Conservation (phyloP, 2,113 vertebrate genomes). For the Hylia prasina region DNA sequence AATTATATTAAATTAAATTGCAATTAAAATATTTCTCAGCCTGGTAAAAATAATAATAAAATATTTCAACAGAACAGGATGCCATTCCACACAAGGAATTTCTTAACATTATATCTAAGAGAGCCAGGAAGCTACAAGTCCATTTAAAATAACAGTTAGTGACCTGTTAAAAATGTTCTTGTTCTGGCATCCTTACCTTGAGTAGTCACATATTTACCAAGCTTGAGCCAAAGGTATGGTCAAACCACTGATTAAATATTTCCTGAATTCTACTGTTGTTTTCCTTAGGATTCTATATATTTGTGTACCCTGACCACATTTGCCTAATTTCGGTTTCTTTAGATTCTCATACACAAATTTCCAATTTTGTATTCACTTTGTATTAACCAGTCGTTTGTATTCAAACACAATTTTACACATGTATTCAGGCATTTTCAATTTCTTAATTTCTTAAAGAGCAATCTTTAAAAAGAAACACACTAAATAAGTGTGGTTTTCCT, state of each 20-base stretch:
- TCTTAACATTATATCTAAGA: not conserved
- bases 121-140: not conserved
- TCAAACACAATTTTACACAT: not conserved
- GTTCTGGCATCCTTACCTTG: slow-evolving; percentile 10
- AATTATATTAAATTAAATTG: not conserved
- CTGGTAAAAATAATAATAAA: not conserved
- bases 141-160: not conserved
- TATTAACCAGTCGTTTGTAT: not conserved
- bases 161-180: not conserved
- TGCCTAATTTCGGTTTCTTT: not conserved
- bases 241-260: slow-evolving; percentile 6
- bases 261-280: not conserved
- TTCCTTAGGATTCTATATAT: not conserved
- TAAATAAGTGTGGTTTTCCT: not conserved
- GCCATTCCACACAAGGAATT: not conserved
- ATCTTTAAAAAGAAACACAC: not conserved
- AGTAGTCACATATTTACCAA: slow-evolving; percentile 52
- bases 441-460: not conserved
- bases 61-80: not conserved
- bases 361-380: not conserved
- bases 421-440: not conserved
- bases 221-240: not conserved
- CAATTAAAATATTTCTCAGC: not conserved
- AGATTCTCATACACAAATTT: not conserved
- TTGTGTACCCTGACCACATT: not conserved